phyloP scores from a whole-genome alignment of 92 coral and sea anemone species.

The Galaxea fascicularis region DNA sequence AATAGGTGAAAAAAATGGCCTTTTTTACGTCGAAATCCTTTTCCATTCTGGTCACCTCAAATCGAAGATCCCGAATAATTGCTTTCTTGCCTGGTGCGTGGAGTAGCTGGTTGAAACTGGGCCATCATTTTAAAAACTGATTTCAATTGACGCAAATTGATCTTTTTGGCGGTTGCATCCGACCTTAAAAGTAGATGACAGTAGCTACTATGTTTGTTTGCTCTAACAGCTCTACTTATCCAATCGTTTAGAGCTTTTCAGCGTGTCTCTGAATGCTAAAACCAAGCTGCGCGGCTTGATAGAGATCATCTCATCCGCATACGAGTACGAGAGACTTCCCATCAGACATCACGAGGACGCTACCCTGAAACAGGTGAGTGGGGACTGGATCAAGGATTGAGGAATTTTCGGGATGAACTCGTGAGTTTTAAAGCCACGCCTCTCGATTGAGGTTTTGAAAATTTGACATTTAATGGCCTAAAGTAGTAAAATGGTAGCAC shows the following conservation, averaged over 20 bases:
- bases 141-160: too few species aligned
- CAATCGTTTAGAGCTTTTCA: conserved; percentile 85
- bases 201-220: neutral
- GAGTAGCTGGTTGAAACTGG: too few species aligned
- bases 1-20: too few species aligned
- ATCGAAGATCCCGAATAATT: too few species aligned
- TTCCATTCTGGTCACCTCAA: too few species aligned
- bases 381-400: neutral
- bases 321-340: conserved; percentile 94
- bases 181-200: too few species aligned
- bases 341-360: conserved; percentile 99
- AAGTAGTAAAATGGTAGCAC: too few species aligned
- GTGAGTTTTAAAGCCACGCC: neutral
- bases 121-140: too few species aligned
- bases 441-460: neutral
- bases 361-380: conserved; percentile 92
- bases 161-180: neutral
- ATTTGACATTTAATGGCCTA: too few species aligned
- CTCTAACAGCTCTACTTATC: neutral
- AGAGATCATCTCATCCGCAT: conserved; percentile 98
- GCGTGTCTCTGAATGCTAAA: conserved; percentile 95
- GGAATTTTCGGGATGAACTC: neutral
- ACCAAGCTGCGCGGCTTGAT: conserved; percentile 95
- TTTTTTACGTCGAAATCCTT: too few species aligned
- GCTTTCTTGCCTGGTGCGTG: too few species aligned